A percentile compares a stretch with the other conserved stretches of the same genome.
Evolutionary conservation across 2,113 vertebrate species (phyloP).

Genomic region (Octodon degus): DNA sequence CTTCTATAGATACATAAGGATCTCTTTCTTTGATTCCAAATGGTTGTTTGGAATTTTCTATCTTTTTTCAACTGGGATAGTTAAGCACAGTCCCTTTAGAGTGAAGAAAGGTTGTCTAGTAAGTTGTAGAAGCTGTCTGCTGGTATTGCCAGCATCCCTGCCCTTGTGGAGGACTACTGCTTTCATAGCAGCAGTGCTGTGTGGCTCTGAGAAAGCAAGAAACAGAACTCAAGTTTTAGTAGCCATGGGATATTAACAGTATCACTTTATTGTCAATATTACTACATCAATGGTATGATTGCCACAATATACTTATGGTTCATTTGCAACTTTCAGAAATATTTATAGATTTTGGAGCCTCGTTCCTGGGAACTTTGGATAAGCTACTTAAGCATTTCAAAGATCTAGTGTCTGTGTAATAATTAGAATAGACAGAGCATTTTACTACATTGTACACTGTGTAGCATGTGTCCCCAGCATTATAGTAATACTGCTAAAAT

Average conservation of each 20-base stretch:
- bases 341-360: no score
- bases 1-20: neutral
- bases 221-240: neutral
- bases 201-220: slow-evolving; percentile 40
- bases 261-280: neutral
- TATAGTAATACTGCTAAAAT: neutral
- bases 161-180: neutral
- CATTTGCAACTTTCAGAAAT: neutral
- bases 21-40: slow-evolving; percentile 47
- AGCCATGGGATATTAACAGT: neutral
- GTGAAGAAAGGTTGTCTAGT: slow-evolving; percentile 56
- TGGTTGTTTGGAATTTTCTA: neutral
- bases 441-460: neutral
- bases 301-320: neutral
- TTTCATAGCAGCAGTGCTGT: neutral
- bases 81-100: slow-evolving; percentile 44
- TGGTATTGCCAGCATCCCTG: slow-evolving; percentile 9
- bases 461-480: neutral
- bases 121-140: slow-evolving; percentile 6
- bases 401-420: neutral
- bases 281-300: neutral
- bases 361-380: no score
- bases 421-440: neutral
- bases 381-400: neutral
- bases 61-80: neutral